These are phyloP conservation scores for Tridacna gigas DNA, from an alignment of 2,888 invertebrate species.

Conservation along the genomic window DNA sequence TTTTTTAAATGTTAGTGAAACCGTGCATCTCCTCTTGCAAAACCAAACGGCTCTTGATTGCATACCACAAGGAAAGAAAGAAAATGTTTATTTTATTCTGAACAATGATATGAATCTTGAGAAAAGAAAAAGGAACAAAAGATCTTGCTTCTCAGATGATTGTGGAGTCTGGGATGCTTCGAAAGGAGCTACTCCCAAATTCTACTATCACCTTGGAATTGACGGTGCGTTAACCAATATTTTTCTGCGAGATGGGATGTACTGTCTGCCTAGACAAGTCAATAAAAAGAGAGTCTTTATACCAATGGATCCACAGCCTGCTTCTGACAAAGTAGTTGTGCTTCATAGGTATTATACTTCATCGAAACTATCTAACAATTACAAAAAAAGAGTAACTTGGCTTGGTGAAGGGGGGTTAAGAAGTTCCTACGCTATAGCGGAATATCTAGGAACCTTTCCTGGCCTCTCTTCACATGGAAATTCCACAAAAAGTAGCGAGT, in stretches of 20 bases:
- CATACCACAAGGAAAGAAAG: background rate
- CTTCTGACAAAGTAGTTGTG: background rate
- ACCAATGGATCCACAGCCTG: too few species aligned
- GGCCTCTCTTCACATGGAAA: slow-evolving; percentile 27
- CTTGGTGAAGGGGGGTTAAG: background rate
- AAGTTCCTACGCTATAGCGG: slow-evolving; percentile 21
- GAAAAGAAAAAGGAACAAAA: too few species aligned
- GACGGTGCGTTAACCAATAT: background rate
- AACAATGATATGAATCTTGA: too few species aligned
- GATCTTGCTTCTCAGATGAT: too few species aligned
- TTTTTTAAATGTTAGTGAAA: too few species aligned
- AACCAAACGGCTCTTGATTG: slow-evolving; percentile 35
- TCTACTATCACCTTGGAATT: too few species aligned
- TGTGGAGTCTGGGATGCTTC: too few species aligned
- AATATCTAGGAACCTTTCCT: slow-evolving; percentile 27
- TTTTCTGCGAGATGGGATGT: too few species aligned
- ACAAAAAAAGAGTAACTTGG: slow-evolving; percentile 39
- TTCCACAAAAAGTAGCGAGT: slow-evolving; percentile 5
- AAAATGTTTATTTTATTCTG: too few species aligned
- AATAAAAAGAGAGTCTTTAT: background rate
- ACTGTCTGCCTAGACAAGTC: too few species aligned
- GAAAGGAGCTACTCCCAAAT: too few species aligned
- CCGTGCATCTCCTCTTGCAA: slow-evolving; percentile 41
- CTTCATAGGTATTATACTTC: slow-evolving; percentile 30
- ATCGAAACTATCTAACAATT: too few species aligned